These are phyloP conservation scores for Solenopsis fugax DNA, from an alignment of 1,140 invertebrate species.

Conservation along the genomic window DNA sequence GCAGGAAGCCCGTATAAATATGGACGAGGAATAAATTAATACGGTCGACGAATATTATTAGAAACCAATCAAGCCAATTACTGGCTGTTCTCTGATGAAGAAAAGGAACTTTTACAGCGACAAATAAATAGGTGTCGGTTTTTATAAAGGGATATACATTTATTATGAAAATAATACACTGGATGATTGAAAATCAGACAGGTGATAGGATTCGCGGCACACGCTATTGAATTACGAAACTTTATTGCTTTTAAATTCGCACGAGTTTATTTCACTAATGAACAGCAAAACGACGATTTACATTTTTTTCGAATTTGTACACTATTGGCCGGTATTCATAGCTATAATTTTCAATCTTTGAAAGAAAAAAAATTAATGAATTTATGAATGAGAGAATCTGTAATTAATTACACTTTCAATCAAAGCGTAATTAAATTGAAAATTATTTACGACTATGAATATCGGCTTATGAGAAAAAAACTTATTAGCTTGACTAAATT, in stretches of 20 bases:
- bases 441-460: no score
- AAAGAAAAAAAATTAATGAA: no score
- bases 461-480: no score
- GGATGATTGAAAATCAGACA: conserved; percentile 28
- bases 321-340: no score
- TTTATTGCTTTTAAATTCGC: background rate
- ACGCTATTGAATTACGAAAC: conserved; percentile 1
- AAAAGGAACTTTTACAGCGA: conserved; percentile 13
- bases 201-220: background rate
- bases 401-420: no score
- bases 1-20: conserved; percentile 61
- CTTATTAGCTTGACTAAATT: no score
- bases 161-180: conserved; percentile 41
- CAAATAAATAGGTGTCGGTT: conserved; percentile 32
- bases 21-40: conserved; percentile 48
- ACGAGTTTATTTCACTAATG: background rate
- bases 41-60: conserved; percentile 44
- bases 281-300: background rate
- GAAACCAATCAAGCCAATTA: conserved; percentile 38
- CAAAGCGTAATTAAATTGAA: no score
- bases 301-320: background rate
- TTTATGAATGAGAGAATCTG: no score
- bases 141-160: background rate
- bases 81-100: background rate
- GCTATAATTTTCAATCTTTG: no score